phyloP scores from a whole-genome alignment of 2,797 vertebrate species.

The Somateria mollissima region DNA sequence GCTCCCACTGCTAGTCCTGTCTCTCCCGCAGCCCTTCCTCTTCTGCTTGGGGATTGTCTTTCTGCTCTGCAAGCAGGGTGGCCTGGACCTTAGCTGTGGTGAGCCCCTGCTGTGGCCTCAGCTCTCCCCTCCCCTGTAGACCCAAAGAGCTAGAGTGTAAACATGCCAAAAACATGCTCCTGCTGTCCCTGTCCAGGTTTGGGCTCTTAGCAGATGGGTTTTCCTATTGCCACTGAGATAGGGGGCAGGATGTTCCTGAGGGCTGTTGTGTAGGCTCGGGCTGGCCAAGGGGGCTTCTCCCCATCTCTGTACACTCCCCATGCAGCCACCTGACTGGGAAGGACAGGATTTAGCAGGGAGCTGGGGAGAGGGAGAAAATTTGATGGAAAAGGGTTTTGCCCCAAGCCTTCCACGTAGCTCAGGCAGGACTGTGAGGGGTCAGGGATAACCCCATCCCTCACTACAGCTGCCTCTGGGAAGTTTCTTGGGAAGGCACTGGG shows the following conservation, averaged over 20 bases:
- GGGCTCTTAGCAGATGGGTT: neutral
- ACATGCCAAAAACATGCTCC: neutral
- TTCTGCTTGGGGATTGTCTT: neutral
- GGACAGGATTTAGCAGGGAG: neutral
- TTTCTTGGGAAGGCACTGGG: slow-evolving; percentile 1
- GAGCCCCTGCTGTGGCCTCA: neutral
- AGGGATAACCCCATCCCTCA: neutral
- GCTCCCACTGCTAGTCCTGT: neutral
- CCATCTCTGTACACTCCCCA: accelerated
- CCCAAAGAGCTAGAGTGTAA: accelerated
- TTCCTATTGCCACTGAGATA: neutral
- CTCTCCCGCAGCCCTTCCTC: neutral
- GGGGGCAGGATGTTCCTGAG: neutral
- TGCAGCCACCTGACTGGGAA: neutral
- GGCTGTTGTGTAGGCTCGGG: neutral
- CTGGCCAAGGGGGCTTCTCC: neutral
- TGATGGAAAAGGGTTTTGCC: neutral
- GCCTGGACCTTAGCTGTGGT: neutral
- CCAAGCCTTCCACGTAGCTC: neutral
- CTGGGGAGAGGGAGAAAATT: neutral
- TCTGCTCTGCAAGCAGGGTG: accelerated
- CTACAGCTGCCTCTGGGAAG: slow-evolving; percentile 10
- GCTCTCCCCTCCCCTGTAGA: neutral
- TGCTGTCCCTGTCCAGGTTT: neutral
- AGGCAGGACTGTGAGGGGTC: neutral